A percentile compares a stretch with the other conserved stretches of the same genome.
Conservation (phyloP, 2,113 vertebrate species). For the Gorsachius goisagi region DNA sequence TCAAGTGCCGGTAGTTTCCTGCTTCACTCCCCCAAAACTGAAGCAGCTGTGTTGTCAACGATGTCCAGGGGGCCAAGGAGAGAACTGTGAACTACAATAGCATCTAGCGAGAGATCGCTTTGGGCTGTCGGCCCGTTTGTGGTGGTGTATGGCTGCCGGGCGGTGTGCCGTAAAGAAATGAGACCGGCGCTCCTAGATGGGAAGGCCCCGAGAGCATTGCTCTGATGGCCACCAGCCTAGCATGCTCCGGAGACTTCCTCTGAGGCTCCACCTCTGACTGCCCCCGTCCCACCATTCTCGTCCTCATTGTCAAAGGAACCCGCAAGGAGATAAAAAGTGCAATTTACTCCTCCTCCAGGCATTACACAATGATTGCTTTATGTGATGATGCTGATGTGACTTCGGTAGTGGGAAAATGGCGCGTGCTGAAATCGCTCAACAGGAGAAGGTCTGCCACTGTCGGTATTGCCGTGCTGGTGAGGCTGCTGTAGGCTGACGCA, state of each 20-base stretch:
- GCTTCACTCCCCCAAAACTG: neutral
- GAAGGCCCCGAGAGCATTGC: neutral
- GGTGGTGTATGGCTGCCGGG: neutral
- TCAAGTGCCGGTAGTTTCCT: neutral
- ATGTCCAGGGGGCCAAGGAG: neutral
- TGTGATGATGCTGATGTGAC: too few species aligned
- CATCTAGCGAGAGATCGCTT: neutral
- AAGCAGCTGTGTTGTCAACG: neutral
- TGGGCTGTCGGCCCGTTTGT: neutral
- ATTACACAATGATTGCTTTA: neutral
- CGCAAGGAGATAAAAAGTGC: neutral
- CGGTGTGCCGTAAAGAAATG: neutral
- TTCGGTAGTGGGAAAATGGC: too few species aligned
- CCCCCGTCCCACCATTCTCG: neutral
- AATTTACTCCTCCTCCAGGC: neutral
- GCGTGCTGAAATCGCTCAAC: rapidly evolving
- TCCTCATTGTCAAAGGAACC: neutral
- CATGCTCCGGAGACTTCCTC: neutral
- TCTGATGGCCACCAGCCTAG: neutral
- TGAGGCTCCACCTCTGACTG: neutral
- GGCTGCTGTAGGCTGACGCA: neutral
- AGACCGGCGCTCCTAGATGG: neutral
- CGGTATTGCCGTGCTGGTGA: rapidly evolving
- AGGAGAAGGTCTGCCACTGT: too few species aligned
- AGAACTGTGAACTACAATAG: neutral